Evolutionary conservation across 2,797 vertebrate species (phyloP).

Genomic region (Pseudopleuronectes americanus): DNA sequence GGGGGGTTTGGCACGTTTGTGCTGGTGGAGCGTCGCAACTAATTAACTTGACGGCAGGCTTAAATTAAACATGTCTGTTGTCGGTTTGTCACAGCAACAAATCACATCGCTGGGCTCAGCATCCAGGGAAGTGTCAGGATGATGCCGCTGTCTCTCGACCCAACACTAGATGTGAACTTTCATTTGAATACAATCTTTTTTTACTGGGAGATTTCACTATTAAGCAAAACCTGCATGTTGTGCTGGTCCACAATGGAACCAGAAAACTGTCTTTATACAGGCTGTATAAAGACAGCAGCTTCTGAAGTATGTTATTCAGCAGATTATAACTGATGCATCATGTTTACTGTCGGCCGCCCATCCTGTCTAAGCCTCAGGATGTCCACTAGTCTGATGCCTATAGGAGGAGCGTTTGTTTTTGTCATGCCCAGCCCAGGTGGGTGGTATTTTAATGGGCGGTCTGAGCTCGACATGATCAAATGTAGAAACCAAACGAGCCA

Average conservation of each 20-base stretch:
- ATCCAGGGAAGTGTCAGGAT: too few relatives aligned
- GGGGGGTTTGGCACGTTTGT: not conserved
- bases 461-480: conserved; percentile 12
- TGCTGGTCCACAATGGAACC: not conserved
- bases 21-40: not conserved
- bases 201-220: too few relatives aligned
- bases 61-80: not conserved
- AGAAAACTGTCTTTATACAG: not conserved
- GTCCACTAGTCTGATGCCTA: conserved; percentile 4
- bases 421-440: conserved; percentile 7
- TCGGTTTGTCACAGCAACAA: not conserved
- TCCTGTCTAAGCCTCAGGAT: not conserved
- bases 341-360: conserved; percentile 14
- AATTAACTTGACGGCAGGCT: not conserved
- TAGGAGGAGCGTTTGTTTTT: conserved; percentile 1
- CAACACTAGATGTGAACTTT: too few relatives aligned
- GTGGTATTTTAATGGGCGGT: conserved; percentile 17
- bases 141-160: too few relatives aligned
- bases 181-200: too few relatives aligned
- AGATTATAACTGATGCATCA: conserved; percentile 20
- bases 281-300: too few relatives aligned
- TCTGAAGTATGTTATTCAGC: not conserved
- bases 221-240: too few relatives aligned
- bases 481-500: not conserved
- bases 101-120: not conserved